Evolutionary conservation across 2,797 vertebrate genomes (phyloP).

Genomic region (Enteromius thamalakanensis): DNA sequence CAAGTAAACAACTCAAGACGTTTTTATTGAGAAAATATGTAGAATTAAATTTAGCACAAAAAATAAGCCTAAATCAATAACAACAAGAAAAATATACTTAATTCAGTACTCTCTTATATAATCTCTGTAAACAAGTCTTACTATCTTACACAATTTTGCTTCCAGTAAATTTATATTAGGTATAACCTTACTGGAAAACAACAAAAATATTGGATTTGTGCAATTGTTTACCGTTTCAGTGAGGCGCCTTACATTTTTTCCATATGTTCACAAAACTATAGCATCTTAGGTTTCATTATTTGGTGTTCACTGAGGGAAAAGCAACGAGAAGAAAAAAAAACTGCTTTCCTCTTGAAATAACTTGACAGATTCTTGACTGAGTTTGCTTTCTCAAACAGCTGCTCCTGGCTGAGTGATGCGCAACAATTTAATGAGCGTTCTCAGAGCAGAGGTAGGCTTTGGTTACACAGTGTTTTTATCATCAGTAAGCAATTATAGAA

Average conservation of each 20-base stretch:
- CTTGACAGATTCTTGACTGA: slow-evolving; percentile 64
- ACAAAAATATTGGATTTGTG: neutral
- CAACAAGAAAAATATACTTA: neutral
- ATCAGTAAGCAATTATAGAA: slow-evolving; percentile 64
- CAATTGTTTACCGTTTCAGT: slow-evolving; percentile 62
- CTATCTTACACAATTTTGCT: neutral
- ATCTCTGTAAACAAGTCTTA: neutral
- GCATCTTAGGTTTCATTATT: slow-evolving; percentile 71
- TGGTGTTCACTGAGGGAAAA: slow-evolving; percentile 63
- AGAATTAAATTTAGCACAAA: neutral
- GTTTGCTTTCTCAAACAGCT: slow-evolving; percentile 64
- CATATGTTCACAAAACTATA: slow-evolving; percentile 63
- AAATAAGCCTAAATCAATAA: neutral
- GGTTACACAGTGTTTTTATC: slow-evolving; percentile 65
- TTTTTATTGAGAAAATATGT: neutral
- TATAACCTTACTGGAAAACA: neutral
- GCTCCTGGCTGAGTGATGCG: slow-evolving; percentile 59
- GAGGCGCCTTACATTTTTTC: slow-evolving; percentile 68
- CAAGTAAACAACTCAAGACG: neutral
- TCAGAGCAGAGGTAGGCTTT: slow-evolving; percentile 61
- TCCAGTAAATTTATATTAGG: neutral
- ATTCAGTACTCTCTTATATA: neutral
- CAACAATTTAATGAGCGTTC: slow-evolving; percentile 68
- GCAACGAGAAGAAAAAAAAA: slow-evolving; percentile 45
- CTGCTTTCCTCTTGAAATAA: slow-evolving; percentile 64